These are phyloP conservation scores for Glareola pratincola DNA, from an alignment of 2,113 vertebrate genomes.

Conservation along the genomic window DNA sequence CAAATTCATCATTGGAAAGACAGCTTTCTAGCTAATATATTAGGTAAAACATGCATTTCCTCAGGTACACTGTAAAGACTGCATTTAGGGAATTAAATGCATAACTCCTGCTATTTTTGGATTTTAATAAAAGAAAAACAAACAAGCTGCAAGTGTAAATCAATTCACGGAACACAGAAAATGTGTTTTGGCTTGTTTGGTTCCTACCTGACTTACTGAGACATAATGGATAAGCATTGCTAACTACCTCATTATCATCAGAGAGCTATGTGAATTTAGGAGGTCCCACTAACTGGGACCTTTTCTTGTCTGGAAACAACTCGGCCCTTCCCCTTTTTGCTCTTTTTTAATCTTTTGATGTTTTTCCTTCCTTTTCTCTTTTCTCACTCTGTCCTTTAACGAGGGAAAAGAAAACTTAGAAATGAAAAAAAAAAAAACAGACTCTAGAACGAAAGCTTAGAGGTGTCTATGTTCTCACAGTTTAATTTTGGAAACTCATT, in stretches of 20 bases:
- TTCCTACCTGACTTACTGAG: neutral
- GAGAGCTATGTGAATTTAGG: neutral
- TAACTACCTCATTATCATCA: neutral
- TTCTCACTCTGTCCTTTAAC: neutral
- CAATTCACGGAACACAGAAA: neutral
- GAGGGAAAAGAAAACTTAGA: neutral
- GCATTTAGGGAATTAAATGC: slow-evolving; percentile 22
- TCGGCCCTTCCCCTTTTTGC: accelerated
- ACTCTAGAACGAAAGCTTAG: neutral
- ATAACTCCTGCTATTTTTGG: neutral
- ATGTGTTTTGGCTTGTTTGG: neutral
- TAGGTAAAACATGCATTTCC: neutral
- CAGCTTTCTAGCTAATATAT: neutral
- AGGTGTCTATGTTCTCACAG: neutral
- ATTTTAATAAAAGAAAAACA: neutral
- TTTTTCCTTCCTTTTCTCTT: neutral
- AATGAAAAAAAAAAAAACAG: accelerated
- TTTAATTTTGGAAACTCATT: neutral
- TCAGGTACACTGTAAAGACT: neutral
- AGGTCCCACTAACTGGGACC: neutral
- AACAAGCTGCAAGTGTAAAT: neutral
- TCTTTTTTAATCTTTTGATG: neutral
- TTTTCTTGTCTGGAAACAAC: neutral
- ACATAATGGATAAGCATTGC: neutral
- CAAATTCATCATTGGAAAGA: neutral